Base-by-base conservation (phyloP, 2,888 invertebrate species). In the Harpagoxenus sublaevis region DNA sequence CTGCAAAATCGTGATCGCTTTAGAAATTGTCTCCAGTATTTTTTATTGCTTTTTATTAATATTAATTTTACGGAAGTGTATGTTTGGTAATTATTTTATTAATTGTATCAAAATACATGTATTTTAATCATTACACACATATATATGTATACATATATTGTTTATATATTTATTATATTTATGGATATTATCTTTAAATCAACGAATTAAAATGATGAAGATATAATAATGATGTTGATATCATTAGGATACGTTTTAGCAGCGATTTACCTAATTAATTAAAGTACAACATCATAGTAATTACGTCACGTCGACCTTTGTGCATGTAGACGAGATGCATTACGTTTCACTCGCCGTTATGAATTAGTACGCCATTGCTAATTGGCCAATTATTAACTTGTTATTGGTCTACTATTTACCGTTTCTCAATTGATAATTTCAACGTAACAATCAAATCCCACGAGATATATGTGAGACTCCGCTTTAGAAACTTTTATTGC, bases 181-280 rank as follows among this genome's bases (percentile, higher is more conserved):
- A 23, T 23, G 0, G 23, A 23, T 42, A 65, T 42, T 65, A 45
- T 28, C 3, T 63, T 39, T 75, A 39, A 39, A 71, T 66, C 48
- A 60, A 60, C 8, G 18, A 78, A 35, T 35, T 35, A 35, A 83
- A 62, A 70, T 57, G 42, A 35, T 66, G 53, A 31, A 62, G 35
- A 12, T 3, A 23, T 68, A 45, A 73, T 83, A 73, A 74, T 55
- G 39, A 81, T 78, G 31, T 15, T 3, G n/a, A 65, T 42, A 10
- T 65, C 1, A 31, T 31, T 48, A 2, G 23, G 23, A 23, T 42
- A 48, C 65, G 45, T 57, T 71, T 78, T 60, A n/a, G 55, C 73
- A 77, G 51, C 70, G 83, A n/a, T 15, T 18, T 15, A 15, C n/a
- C 3, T 88, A 84, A 88, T 88, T 81, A 86, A 79, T 84, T 83